These are phyloP conservation scores for Rhinichthys osculus DNA, from an alignment of 2,797 vertebrate genomes.

Conservation along the genomic window DNA sequence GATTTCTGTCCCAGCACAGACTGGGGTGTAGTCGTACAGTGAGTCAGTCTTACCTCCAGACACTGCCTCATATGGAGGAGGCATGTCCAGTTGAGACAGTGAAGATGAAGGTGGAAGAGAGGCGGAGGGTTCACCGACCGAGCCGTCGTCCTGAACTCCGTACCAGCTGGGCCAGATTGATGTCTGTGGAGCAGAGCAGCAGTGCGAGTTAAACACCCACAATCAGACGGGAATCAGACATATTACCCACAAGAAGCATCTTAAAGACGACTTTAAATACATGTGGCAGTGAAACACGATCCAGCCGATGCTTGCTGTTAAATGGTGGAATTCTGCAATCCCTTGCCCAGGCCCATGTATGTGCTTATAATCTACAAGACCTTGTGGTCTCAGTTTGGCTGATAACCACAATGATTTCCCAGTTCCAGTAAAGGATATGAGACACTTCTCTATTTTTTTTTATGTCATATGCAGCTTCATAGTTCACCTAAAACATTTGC, in stretches of 20 bases:
- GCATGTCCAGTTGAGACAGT: constrained; percentile 83
- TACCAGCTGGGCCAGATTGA: constrained; percentile 86
- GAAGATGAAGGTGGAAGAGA: constrained; percentile 80
- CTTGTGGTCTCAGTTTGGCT: background rate
- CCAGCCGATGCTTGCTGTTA: background rate
- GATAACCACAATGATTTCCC: background rate
- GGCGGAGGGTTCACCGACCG: constrained; percentile 80
- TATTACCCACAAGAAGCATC: constrained; percentile 9
- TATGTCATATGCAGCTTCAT: background rate
- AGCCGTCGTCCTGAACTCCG: constrained; percentile 81
- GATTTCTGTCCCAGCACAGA: background rate
- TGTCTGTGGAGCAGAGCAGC: constrained; percentile 69
- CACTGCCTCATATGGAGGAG: constrained; percentile 84
- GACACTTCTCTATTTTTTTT: background rate
- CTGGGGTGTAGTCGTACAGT: background rate
- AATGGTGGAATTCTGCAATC: background rate
- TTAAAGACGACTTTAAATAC: background rate
- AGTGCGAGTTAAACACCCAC: constrained; percentile 35
- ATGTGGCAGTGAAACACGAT: background rate
- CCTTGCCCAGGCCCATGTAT: background rate
- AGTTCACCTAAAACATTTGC: background rate
- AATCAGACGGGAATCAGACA: constrained; percentile 35
- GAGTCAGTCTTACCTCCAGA: constrained; percentile 77
- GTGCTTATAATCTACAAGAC: background rate
- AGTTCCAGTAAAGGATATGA: constrained; percentile 4